Evolutionary conservation across 2,113 vertebrate genomes (phyloP), one percentile per base, ranked within the genome.

Genomic region (Petrocephalus microphthalmus): DNA sequence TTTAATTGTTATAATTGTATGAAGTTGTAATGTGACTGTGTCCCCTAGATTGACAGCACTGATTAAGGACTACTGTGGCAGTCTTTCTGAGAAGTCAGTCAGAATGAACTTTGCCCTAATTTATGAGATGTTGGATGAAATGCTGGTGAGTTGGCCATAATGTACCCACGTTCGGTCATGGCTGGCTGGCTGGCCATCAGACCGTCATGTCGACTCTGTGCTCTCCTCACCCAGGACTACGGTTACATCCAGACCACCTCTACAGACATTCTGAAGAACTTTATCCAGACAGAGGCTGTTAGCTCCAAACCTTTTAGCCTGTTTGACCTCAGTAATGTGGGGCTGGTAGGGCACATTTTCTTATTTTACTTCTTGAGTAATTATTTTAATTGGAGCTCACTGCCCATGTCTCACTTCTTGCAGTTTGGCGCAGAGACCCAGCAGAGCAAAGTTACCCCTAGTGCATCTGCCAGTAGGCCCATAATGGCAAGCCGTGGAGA

Each of bases 391-490:
- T 54, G 13, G n/a, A 81, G 74, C 84, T 53, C n/a, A 53, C 25
- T 87, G 20, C 47, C 45, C 37, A 42, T 83, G 37, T 19, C 84
- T 84, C 13, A 60, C 60, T 52, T 25, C 1, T 17, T 89, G 7
- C 71, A 98, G 97, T 98, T 98, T 85, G 97, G 97, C 83, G 97
- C 97, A 0, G 97, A 98, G 78, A 98, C 97, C 0, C 97, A 98
- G 71, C 97, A 98, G 91, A 97, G 93, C 91, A 97, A 95, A 93
- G 97, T 98, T 88, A 97, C 96, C 7, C 97, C 97, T 0, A 96
- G 97, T 88, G 94, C 95, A 0, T 96, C 97, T 0, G 96, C 97
- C 19, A 94, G 94, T 89, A 94, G 97, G 83, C 97, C 97, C 0
- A 95, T 97, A 64, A 94, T 97, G 92, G 91, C 95, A 20, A 93